These are phyloP conservation scores for Zoanthus sociatus DNA, from an alignment of 92 coral and sea anemone genomes.

Conservation along the genomic window DNA sequence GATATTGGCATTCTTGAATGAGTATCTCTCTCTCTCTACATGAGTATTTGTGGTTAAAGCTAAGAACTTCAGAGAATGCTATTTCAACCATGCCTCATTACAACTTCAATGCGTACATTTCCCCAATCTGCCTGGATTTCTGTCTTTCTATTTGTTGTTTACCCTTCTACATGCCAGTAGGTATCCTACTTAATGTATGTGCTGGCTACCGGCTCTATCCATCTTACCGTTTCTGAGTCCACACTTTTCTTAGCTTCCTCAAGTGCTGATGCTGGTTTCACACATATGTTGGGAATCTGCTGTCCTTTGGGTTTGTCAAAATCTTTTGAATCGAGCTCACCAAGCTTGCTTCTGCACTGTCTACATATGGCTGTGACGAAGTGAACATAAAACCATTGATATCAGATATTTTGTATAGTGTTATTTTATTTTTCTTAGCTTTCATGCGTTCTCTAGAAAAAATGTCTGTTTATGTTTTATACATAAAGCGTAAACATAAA, in stretches of 20 bases:
- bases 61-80: background rate
- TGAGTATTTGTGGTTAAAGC: conserved; percentile 13
- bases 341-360: conserved; percentile 5
- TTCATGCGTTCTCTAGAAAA: background rate
- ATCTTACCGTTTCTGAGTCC: conserved; percentile 19
- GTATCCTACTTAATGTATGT: background rate
- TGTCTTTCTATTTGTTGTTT: conserved; percentile 1
- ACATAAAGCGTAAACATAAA: background rate
- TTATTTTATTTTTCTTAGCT: conserved; percentile 1
- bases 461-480: background rate
- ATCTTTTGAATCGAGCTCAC: too few relatives aligned
- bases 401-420: background rate
- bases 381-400: background rate
- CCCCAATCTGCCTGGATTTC: background rate
- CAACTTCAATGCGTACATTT: background rate
- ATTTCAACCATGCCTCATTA: background rate
- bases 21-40: background rate
- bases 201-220: background rate
- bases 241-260: conserved; percentile 18
- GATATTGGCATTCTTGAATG: background rate
- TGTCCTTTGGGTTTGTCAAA: too few relatives aligned
- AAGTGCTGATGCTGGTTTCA: background rate
- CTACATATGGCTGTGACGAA: conserved; percentile 20
- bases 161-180: background rate
- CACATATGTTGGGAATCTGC: background rate